Evolutionary conservation across 2,797 vertebrate genomes (phyloP).

Genomic region (Protosalanx chinensis): DNA sequence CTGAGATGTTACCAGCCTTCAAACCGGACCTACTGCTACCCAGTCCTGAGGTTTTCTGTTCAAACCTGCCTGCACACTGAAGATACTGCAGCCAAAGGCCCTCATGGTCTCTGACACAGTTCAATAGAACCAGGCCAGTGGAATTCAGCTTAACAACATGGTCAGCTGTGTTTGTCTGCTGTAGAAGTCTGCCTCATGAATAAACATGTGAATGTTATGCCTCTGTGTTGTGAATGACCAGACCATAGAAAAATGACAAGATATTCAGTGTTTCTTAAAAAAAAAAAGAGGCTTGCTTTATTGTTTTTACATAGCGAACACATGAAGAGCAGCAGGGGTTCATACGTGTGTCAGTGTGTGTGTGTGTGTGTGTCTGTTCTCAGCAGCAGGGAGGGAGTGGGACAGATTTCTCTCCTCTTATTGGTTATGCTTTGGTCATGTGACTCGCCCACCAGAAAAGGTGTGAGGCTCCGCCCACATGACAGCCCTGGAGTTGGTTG

Average conservation of each 20-base stretch:
- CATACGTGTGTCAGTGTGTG: constrained; percentile 55
- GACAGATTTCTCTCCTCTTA: constrained; percentile 60
- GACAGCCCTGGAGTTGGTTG: constrained; percentile 39
- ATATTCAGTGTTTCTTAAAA: constrained; percentile 74
- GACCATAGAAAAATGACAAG: not conserved
- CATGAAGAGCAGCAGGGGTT: constrained; percentile 81
- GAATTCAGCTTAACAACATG: too few species aligned
- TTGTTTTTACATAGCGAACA: constrained; percentile 78
- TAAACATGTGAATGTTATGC: too few species aligned
- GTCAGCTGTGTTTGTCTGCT: not conserved
- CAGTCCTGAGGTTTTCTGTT: too few species aligned
- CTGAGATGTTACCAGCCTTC: constrained; percentile 43
- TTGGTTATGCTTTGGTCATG: constrained; percentile 51
- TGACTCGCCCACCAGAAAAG: constrained; percentile 37
- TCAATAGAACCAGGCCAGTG: too few species aligned
- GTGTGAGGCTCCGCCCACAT: not conserved
- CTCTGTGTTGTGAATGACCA: too few species aligned
- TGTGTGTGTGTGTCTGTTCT: constrained; percentile 41
- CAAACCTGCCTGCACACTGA: too few species aligned
- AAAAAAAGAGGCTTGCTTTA: constrained; percentile 85
- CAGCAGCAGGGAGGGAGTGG: constrained; percentile 82
- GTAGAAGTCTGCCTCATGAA: too few species aligned
- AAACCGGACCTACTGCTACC: too few species aligned
- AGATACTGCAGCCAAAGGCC: too few species aligned
- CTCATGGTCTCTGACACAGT: too few species aligned